Evolutionary conservation across 92 coral and sea anemone genomes (phyloP), one percentile per base, ranked within the genome.

Genomic region (Bergia puertoricense): DNA sequence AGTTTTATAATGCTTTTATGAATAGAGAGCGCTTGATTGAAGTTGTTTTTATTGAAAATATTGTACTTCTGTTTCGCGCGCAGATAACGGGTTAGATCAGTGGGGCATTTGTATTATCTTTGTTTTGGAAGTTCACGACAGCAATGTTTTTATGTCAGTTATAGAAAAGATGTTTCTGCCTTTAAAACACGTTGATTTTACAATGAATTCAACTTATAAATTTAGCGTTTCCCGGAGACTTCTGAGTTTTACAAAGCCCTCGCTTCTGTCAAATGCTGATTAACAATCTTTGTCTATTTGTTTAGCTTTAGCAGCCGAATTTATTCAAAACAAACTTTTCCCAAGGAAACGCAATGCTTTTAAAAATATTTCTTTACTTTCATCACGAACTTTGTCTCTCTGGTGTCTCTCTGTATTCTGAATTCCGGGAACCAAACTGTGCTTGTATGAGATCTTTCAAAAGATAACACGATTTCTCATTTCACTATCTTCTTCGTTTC

Each of bases 161-260:
- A 38, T 76, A 42, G 30, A 71, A 84, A 45, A 66, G 43, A 30
- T 20, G 23, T 30, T 72, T 48, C 7, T 13, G 42, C 39, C 8
- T 67, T 14, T 13, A 84, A 45, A 36, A 79, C 46, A 16, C 43
- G n/a, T 46, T 84, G 71, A 69, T 68, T 84, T 84, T 80, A 36
- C 85, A 38, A 50, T 5, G 30, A 37, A 56, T 50, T 39, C 44
- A 80, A 23, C 57, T 38, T 54, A 56, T 11, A 57, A 44, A 43
- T 37, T 69, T 44, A 71, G 67, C 87, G 79, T 84, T 69, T 84
- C 87, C 79, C 62, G 50, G 86, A 83, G 77, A 83, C 86, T 67
- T 74, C 40, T 3, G 5, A 81, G 46, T 82, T 43, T 81, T 81
- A 62, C 85, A 65, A 81, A 59, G n/a, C 76, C 42, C 22, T 83